Conservation (phyloP, 2,797 vertebrate species). For the Catostomus latipinnis region DNA sequence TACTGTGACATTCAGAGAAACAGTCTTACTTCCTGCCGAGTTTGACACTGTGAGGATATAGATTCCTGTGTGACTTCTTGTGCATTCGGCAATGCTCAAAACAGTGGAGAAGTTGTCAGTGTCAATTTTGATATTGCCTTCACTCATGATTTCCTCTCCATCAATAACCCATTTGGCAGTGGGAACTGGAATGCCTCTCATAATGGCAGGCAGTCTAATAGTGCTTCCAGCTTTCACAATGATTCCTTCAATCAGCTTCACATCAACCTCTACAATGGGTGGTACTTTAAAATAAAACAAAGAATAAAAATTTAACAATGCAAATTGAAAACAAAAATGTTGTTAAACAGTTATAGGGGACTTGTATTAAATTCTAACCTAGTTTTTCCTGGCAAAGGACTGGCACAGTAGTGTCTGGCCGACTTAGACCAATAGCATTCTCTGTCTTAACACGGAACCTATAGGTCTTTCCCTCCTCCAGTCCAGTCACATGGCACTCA, state of each 20-base stretch:
- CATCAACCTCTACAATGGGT: slow-evolving; percentile 92
- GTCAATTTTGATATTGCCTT: slow-evolving; percentile 90
- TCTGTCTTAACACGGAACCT: slow-evolving; percentile 96
- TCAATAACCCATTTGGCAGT: slow-evolving; percentile 93
- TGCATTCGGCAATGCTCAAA: slow-evolving; percentile 91
- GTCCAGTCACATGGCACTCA: slow-evolving; percentile 92
- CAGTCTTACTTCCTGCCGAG: slow-evolving; percentile 92
- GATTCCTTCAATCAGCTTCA: slow-evolving; percentile 95
- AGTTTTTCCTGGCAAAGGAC: slow-evolving; percentile 98
- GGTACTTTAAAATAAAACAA: slow-evolving; percentile 79
- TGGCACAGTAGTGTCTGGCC: slow-evolving; percentile 97
- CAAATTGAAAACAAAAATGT: not conserved
- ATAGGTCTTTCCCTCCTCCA: slow-evolving; percentile 95
- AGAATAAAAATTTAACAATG: not conserved
- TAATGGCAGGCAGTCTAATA: slow-evolving; percentile 94
- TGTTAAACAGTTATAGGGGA: not conserved
- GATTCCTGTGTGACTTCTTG: slow-evolving; percentile 91
- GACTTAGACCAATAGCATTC: slow-evolving; percentile 92
- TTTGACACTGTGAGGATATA: slow-evolving; percentile 97
- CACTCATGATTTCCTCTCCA: slow-evolving; percentile 85
- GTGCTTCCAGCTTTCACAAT: slow-evolving; percentile 96
- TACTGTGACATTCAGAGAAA: slow-evolving; percentile 89
- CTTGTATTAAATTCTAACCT: slow-evolving; percentile 74
- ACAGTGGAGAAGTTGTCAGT: slow-evolving; percentile 93
- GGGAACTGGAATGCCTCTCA: slow-evolving; percentile 94